These are phyloP conservation scores for Hydraecia micacea DNA, from an alignment of 2,888 invertebrate genomes.

Conservation along the genomic window DNA sequence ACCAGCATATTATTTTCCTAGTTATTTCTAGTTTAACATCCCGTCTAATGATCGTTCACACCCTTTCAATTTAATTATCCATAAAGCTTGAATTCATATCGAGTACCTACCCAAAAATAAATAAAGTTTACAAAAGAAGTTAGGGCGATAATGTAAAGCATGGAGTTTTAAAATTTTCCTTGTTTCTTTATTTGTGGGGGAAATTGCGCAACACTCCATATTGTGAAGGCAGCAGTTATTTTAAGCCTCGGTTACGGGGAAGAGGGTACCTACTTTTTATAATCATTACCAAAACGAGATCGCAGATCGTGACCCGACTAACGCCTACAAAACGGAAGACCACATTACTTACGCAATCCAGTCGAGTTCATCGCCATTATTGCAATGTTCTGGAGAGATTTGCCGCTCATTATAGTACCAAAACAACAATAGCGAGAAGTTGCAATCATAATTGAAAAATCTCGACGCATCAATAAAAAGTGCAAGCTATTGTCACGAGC, in stretches of 20 bases:
- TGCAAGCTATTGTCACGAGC: conserved; percentile 56
- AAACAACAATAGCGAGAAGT: conserved; percentile 66
- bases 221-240: conserved; percentile 42
- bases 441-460: conserved; percentile 48
- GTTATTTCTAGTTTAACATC: neutral
- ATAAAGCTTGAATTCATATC: conserved; percentile 1
- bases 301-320: conserved; percentile 62
- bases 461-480: conserved; percentile 61
- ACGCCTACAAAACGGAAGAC: conserved; percentile 60
- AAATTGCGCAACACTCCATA: conserved; percentile 50
- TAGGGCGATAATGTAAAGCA: conserved; percentile 14
- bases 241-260: conserved; percentile 22
- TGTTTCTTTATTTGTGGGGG: conserved; percentile 34
- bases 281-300: conserved; percentile 57
- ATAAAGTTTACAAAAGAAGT: neutral
- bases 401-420: conserved; percentile 53
- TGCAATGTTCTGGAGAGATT: conserved; percentile 62
- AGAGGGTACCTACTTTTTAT: conserved; percentile 42
- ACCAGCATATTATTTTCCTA: neutral
- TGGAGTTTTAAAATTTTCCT: conserved; percentile 20
- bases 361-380: conserved; percentile 63
- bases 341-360: conserved; percentile 65
- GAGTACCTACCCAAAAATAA: neutral
- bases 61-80: neutral
- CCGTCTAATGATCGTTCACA: neutral